Evolutionary conservation across 2,113 vertebrate genomes (phyloP).

Genomic region (Probosciger aterrimus): DNA sequence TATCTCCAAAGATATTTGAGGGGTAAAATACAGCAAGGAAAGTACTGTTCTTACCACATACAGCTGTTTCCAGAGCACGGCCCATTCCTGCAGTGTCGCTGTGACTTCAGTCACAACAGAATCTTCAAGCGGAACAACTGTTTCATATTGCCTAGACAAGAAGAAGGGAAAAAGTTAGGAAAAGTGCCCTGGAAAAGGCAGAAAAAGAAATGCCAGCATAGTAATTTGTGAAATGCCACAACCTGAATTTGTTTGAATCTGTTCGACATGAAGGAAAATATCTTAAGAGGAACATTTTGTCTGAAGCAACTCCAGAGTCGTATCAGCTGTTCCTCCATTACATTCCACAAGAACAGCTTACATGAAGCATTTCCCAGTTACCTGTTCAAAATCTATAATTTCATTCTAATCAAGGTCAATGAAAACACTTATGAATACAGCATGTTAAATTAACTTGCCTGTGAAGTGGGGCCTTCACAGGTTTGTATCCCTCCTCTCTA

Average conservation of each 20-base stretch:
- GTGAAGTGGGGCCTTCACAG: neutral
- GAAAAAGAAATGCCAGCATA: neutral
- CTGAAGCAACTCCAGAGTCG: neutral
- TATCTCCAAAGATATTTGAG: neutral
- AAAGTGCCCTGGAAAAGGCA: neutral
- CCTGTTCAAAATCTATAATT: neutral
- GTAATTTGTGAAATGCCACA: neutral
- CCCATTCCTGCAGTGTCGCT: conserved; percentile 93
- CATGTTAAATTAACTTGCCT: neutral
- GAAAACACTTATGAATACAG: neutral
- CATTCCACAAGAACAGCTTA: neutral
- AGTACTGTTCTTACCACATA: conserved; percentile 87
- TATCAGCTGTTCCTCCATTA: neutral
- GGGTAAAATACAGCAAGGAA: neutral
- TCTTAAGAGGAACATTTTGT: neutral
- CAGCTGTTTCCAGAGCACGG: conserved; percentile 93
- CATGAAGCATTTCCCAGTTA: neutral
- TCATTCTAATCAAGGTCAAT: neutral
- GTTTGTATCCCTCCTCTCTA: neutral
- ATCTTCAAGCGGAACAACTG: conserved; percentile 90
- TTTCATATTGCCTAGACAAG: conserved; percentile 87
- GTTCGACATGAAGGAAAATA: neutral
- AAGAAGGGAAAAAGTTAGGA: neutral
- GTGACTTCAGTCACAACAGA: conserved; percentile 92
- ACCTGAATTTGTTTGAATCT: neutral